Conservation (phyloP, 2,113 vertebrate genomes). For the Apaloderma vittatum region DNA sequence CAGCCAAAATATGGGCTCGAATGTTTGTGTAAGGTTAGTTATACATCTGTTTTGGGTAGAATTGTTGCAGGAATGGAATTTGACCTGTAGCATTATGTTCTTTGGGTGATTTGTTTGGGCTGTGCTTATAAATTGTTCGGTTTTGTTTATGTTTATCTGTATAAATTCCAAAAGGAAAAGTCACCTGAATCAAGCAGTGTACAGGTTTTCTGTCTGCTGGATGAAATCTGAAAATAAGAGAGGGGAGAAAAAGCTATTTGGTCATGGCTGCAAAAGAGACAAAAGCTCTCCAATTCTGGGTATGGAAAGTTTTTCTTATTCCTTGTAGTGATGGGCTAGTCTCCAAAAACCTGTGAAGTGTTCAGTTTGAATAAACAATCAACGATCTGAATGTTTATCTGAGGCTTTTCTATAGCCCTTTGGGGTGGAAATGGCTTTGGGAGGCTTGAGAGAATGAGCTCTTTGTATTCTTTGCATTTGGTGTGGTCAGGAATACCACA, state of each 20-base stretch:
- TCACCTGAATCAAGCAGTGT: background rate
- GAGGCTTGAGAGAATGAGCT: slow-evolving; percentile 31
- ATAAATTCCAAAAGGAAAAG: slow-evolving; percentile 29
- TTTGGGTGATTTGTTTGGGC: slow-evolving; percentile 35
- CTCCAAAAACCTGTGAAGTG: slow-evolving; percentile 65
- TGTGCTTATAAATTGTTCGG: background rate
- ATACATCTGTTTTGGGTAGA: slow-evolving; percentile 70
- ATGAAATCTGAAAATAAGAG: slow-evolving; percentile 30
- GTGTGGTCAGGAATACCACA: slow-evolving; percentile 40
- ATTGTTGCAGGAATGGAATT: slow-evolving; percentile 53
- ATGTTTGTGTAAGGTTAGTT: slow-evolving; percentile 47
- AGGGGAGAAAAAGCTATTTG: background rate
- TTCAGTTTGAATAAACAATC: slow-evolving; percentile 64
- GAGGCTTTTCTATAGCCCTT: slow-evolving; percentile 14
- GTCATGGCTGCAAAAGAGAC: background rate
- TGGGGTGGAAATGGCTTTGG: slow-evolving; percentile 42
- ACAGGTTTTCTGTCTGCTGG: background rate
- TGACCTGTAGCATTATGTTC: slow-evolving; percentile 21
- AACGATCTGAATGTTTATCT: slow-evolving; percentile 65
- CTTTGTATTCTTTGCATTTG: slow-evolving; percentile 52
- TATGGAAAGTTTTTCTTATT: slow-evolving; percentile 38
- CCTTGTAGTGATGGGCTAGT: slow-evolving; percentile 43
- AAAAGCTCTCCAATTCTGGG: background rate
- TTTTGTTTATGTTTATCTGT: slow-evolving; percentile 27
- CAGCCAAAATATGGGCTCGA: slow-evolving; percentile 24